Evolutionary conservation across 2,888 invertebrate genomes (phyloP), one percentile per base, ranked within the genome.

Genomic region (Andrena camellia): DNA sequence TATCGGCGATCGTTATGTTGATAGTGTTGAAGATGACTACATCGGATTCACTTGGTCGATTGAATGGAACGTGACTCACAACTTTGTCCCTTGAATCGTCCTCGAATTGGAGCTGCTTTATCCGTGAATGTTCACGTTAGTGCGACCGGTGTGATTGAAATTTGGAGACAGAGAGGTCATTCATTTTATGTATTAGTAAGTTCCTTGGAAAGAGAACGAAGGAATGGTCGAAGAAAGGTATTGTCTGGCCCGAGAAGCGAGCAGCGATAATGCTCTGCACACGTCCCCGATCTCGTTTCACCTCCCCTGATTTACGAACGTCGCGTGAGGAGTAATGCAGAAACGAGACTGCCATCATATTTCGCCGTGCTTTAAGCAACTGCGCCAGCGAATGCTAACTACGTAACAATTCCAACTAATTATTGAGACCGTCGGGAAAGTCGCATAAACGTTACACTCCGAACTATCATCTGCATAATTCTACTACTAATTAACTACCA

Each of bases 221-320:
- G 50, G 17, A 8, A 35, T 13, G 33, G 54, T 42, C 31, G 23
- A 50, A 81, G 13, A 57, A 35, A 68, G 8, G 35, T 26, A 68
- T 57, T 13, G 20, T n/a, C 4, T 1, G 1, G 2, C 10, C 13
- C n/a, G 54, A 20, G 42, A 67, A 74, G 66, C 13, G 48, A 31
- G 54, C 26, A 33, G 13, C 29, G 48, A 31, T 67, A 67, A 17
- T 17, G 42, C 48, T 23, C 31, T 26, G 74, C 31, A 31, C 20
- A 42, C n/a, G 8, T 52, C 17, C 54, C 68, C 20, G 42, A 52
- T 77, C 64, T 60, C 60, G 26, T 78, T 78, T 68, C 50, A 35
- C 26, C 35, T 59, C 60, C 62, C 20, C 63, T 67, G 81, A 74
- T 79, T 81, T 79, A 79, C 31, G 66, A 79, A 57, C 54, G 20